Conservation (phyloP, 2,797 vertebrate genomes). For the Labeo calbasu region DNA sequence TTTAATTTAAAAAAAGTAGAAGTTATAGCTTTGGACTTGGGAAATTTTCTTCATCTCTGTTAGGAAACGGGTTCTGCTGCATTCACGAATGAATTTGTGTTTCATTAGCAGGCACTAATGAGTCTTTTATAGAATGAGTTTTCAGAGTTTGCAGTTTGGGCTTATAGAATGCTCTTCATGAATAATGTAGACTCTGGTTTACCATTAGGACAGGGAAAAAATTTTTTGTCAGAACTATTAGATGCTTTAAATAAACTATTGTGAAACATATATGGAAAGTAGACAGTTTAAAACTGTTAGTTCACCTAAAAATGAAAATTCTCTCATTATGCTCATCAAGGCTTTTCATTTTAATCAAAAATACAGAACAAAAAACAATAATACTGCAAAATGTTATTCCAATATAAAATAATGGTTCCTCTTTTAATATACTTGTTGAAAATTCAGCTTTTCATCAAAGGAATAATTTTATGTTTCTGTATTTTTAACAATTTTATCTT, state of each 20-base stretch:
- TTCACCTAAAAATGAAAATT: no score
- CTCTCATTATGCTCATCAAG: no score
- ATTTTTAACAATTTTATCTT: no score
- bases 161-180: neutral
- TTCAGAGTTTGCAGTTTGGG: constrained; percentile 2
- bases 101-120: constrained; percentile 29
- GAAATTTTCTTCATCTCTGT: constrained; percentile 11
- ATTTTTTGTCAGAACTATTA: neutral
- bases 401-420: no score
- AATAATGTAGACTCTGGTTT: neutral
- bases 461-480: no score
- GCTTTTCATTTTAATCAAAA: no score
- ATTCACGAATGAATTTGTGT: neutral
- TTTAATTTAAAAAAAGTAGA: constrained; percentile 5
- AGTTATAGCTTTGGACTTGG: neutral
- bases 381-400: no score
- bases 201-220: neutral
- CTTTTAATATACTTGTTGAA: no score
- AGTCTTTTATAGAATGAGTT: neutral
- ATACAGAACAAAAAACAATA: no score
- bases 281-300: neutral
- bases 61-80: neutral
- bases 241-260: neutral
- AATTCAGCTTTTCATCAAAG: no score
- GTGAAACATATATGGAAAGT: neutral